These are phyloP conservation scores for Exocentrus adspersus DNA, from an alignment of 2,888 invertebrate genomes.

Conservation along the genomic window DNA sequence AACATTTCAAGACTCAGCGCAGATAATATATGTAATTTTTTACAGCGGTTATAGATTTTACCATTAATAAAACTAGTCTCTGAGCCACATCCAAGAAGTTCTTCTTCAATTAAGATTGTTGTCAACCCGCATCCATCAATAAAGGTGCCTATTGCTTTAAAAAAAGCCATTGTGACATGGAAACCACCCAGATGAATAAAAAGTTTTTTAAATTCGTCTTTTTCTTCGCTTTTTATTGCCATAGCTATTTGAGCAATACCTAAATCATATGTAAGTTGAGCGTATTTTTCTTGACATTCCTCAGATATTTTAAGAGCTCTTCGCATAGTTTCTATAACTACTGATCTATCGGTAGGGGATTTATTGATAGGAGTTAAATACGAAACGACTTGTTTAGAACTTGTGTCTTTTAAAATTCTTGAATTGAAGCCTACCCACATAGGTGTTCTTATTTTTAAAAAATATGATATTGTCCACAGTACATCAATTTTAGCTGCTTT, in stretches of 20 bases:
- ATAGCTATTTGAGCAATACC: constrained; percentile 50
- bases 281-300: constrained; percentile 42
- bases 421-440: constrained; percentile 55
- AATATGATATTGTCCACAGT: constrained; percentile 44
- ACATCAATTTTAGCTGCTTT: constrained; percentile 14
- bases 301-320: constrained; percentile 42
- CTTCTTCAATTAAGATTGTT: constrained; percentile 43
- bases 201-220: constrained; percentile 27
- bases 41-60: constrained; percentile 53
- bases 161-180: constrained; percentile 53
- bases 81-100: constrained; percentile 49
- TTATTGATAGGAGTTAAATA: constrained; percentile 52
- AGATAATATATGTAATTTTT: constrained; percentile 44
- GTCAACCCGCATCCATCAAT: constrained; percentile 49
- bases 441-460: constrained; percentile 39
- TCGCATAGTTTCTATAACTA: constrained; percentile 47
- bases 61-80: constrained; percentile 46
- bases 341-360: constrained; percentile 50
- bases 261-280: constrained; percentile 53
- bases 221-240: constrained; percentile 48
- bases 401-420: constrained; percentile 39
- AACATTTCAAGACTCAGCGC: constrained; percentile 36
- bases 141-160: constrained; percentile 52
- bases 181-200: constrained; percentile 56
- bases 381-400: constrained; percentile 43